phyloP scores from a whole-genome alignment of 2,888 invertebrate species.

The Rugalucina vietnamica region DNA sequence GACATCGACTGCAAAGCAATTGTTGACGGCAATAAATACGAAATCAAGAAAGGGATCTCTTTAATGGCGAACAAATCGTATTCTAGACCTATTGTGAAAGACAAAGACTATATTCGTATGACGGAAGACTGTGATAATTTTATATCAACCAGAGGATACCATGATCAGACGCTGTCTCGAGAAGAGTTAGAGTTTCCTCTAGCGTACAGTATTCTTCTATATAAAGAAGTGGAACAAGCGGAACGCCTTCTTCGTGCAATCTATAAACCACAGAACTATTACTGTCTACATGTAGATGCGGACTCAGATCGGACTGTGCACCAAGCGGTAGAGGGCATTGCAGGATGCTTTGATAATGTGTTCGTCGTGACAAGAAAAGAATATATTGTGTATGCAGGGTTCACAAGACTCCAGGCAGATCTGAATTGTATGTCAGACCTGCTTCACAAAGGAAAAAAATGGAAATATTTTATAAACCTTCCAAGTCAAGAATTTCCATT shows the following conservation, averaged over 20 bases:
- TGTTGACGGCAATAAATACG: conserved; percentile 62
- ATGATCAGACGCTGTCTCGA: conserved; percentile 16
- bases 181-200: conserved; percentile 77
- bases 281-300: conserved; percentile 82
- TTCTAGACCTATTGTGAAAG: conserved; percentile 58
- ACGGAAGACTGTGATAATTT: conserved; percentile 72
- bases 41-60: conserved; percentile 64
- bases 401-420: conserved; percentile 80
- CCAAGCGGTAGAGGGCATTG: conserved; percentile 65
- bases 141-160: conserved; percentile 60
- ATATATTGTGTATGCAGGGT: conserved; percentile 80
- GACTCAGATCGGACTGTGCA: conserved; percentile 67
- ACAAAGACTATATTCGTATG: conserved; percentile 67
- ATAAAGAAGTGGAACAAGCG: conserved; percentile 76
- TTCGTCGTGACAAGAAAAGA: conserved; percentile 79
- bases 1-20: conserved; percentile 69
- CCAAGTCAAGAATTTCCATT: conserved; percentile 82
- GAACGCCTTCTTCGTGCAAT: conserved; percentile 77
- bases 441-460: conserved; percentile 60
- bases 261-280: conserved; percentile 80
- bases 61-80: conserved; percentile 35
- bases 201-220: conserved; percentile 79
- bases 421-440: conserved; percentile 82
- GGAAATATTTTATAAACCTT: conserved; percentile 83
- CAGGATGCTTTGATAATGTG: conserved; percentile 81